Evolutionary conservation across 2,797 vertebrate species (phyloP), one percentile per base, ranked within the genome.

Genomic region (Cetoscarus ocellatus): DNA sequence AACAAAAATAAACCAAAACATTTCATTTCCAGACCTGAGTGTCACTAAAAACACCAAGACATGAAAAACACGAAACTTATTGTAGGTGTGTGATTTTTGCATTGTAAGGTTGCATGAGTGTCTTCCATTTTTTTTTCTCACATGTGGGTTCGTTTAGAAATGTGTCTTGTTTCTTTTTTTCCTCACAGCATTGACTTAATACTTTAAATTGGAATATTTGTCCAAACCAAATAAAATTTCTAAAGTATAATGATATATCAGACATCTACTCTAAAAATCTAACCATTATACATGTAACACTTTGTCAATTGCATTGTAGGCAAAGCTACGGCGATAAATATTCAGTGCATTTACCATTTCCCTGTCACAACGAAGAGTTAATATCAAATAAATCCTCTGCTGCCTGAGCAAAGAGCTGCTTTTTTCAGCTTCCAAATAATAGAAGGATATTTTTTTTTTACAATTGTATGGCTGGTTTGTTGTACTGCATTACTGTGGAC

Each of bases 1-100:
- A 88, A 86, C 61, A 86, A 80, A 72, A 55, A 55, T 83, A 80
- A 85, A 77, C 86, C 85, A 70, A 59, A 90, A 87, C 86, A 56
- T 91, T 88, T 92, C 34, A 86, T 91, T 92, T 93, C 82, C 87
- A 92, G 91, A 94, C 95, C 94, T 94, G 94, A 95, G 94, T 93
- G 93, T 90, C 90, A 89, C 90, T 83, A 75, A 86, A 91, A 89
- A 92, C 89, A 93, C 87, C 82, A 78, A 85, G 79, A 91, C 61
- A 44, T 82, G 87, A 92, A 88, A 84, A 87, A 86, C 77, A 77
- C 77, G 54, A 92, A 87, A 88, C 77, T 85, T 79, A 83, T 82
- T 90, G 84, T 77, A 87, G 73, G 77, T 67, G 76, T 83, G 77
- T 89, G 86, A 86, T 86, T 90, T 27, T 91, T 94, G 92, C 91